Evolutionary conservation across 2,888 invertebrate species (phyloP).

Genomic region (Euplagia quadripunctaria): DNA sequence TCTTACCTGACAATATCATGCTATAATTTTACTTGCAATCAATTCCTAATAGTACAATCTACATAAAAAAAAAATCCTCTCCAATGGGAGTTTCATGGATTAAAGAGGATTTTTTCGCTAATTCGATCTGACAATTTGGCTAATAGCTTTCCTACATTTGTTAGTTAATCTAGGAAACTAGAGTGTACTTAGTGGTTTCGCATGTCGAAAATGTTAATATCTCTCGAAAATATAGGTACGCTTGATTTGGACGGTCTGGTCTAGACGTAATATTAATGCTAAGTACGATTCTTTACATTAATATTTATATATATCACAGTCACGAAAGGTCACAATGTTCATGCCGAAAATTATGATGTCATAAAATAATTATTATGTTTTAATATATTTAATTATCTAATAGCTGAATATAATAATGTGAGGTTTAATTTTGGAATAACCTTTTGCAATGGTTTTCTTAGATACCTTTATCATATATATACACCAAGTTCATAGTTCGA

Average conservation of each 20-base stretch:
- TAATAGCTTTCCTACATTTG: background rate
- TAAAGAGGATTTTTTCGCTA: too few species aligned
- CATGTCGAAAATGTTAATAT: background rate
- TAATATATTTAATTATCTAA: too few species aligned
- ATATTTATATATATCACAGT: background rate
- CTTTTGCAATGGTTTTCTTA: too few species aligned
- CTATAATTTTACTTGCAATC: too few species aligned
- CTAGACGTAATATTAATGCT: background rate
- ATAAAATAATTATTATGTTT: too few species aligned
- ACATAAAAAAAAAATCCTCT: too few species aligned
- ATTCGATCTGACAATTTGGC: background rate
- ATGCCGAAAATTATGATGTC: background rate
- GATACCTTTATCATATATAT: too few species aligned
- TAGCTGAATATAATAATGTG: too few species aligned
- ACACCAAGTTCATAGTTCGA: too few species aligned
- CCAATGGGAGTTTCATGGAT: background rate
- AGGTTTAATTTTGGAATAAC: too few species aligned
- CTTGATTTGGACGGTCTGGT: background rate
- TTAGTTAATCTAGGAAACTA: background rate
- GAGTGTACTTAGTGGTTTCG: slow-evolving; percentile 15
- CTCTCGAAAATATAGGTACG: background rate
- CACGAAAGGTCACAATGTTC: background rate
- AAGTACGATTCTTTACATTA: background rate
- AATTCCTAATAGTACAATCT: too few species aligned
- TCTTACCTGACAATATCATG: too few species aligned